Conservation (phyloP, 2,797 vertebrate genomes). For the Myoxocephalus aenaeus region DNA sequence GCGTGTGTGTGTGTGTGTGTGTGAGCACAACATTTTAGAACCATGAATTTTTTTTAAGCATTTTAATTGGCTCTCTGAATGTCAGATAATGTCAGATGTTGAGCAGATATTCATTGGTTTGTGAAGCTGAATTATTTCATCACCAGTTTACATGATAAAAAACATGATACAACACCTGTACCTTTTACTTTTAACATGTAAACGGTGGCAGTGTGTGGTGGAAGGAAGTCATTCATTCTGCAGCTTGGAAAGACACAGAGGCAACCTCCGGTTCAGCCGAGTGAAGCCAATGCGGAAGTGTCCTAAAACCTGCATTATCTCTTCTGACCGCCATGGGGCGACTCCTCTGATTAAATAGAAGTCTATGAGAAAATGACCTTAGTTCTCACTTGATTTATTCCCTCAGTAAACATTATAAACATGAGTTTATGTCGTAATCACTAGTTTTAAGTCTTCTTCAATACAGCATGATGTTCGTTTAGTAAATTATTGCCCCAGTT, state of each 20-base stretch:
- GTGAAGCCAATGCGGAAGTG: too few species aligned
- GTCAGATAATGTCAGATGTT: neutral
- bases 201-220: too few species aligned
- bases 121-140: neutral
- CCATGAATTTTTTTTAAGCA: too few species aligned
- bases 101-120: conserved; percentile 3
- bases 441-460: neutral
- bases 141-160: neutral
- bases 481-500: neutral
- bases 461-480: neutral
- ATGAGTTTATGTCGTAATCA: neutral
- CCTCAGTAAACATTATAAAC: neutral
- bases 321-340: neutral
- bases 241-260: neutral
- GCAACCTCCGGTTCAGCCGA: too few species aligned
- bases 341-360: neutral
- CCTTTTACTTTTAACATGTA: neutral
- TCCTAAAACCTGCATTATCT: neutral
- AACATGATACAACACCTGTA: neutral
- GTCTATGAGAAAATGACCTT: neutral
- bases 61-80: neutral
- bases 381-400: neutral
- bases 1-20: neutral
- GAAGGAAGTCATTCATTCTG: neutral
- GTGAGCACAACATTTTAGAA: neutral